These are phyloP conservation scores for Pseudorectes ferrugineus DNA, from an alignment of 2,113 vertebrate species.

Conservation along the genomic window DNA sequence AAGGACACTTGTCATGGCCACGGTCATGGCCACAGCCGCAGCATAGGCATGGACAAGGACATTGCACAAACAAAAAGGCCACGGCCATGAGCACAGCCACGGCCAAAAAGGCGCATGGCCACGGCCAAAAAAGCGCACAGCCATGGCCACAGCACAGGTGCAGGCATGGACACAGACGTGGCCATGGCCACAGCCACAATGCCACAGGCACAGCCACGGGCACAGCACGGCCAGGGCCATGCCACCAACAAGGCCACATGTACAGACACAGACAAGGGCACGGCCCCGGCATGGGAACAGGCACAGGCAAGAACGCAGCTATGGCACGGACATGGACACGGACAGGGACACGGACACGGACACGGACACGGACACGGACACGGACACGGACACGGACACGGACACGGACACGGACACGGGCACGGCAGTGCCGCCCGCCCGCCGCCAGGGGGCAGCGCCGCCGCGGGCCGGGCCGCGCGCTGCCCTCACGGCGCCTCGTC, in stretches of 20 bases:
- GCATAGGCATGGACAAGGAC: background rate
- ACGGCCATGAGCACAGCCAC: background rate
- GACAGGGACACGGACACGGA: background rate
- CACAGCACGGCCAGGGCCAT: background rate
- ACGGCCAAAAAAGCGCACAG: background rate
- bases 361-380: background rate
- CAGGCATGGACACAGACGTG: background rate
- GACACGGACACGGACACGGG: background rate
- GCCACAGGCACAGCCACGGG: background rate
- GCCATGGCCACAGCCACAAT: background rate
- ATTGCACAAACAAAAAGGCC: background rate
- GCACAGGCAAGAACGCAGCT: background rate
- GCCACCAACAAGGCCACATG: background rate
- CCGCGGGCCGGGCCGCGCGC: background rate
- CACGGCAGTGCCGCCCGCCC: background rate
- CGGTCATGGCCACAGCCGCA: background rate
- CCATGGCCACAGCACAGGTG: background rate
- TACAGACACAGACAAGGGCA: background rate
- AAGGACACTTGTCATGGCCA: background rate
- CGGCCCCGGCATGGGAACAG: no score
- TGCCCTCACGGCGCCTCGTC: background rate
- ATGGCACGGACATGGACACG: background rate
- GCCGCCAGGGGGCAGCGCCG: background rate
- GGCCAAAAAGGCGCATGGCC: background rate
- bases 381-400: no score